Base-by-base conservation (phyloP, 1,140 invertebrate species). In the Brachionus plicatilis region DNA sequence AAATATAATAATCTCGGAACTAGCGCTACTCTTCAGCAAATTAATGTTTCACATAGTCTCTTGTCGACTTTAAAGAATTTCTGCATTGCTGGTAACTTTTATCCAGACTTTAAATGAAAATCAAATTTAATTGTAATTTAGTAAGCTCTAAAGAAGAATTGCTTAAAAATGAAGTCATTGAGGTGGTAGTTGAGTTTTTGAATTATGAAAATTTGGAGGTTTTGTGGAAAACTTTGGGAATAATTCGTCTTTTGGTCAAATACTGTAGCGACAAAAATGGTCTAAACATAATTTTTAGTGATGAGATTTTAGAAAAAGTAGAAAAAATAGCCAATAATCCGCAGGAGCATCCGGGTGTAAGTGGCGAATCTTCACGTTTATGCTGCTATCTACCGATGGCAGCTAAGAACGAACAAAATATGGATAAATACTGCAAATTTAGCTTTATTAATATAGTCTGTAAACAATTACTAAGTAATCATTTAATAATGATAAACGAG, bases 401-500 rank as follows among this genome's bases (percentile, higher is more conserved):
- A 41, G 79, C 79, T 9, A 82, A 82, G 20, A 41, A 9, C 14
- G 53, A 82, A 27, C 8, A 65, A 47, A 82, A 66, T 45, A 41
- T 82, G 9, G 27, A 82, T 65, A 41, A 27, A 24, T 45, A 24
- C 12, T 47, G 33, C 9, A 45, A 82, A 45, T 82, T 65, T 82
- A 41, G 66, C n/a, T 82, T 82, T n/a, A 82, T 82, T 65, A 24
- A 17, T 14, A 41, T 68, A 7, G 24, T 82, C 5, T 41, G 33
- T n/a, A 45, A 82, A 43, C 79, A 65, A 82, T 33, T 65, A n/a
- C 17, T 65, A 11, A 82, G 79, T 68, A 50, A 60, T n/a, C 79
- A 82, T 68, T 29, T 82, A 29, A 82, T 82, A 29, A 82, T 82
- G 79, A 17, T 82, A 37, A 82, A 82, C 20, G 79, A 82, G 14